Evolutionary conservation across 2,888 invertebrate species (phyloP), one percentile per base, ranked within the genome.

Genomic region (Drosophila neonasuta): DNA sequence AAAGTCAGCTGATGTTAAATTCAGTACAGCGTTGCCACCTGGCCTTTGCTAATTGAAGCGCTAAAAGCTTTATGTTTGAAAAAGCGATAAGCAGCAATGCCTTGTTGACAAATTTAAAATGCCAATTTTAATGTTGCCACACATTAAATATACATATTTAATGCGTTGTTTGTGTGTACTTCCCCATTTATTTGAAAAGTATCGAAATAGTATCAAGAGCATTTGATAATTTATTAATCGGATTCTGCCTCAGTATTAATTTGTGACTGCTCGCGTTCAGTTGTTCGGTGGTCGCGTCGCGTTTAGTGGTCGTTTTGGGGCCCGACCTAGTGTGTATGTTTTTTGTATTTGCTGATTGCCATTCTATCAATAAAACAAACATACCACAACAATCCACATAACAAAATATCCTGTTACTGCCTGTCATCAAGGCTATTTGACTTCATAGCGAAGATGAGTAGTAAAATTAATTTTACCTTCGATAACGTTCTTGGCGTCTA

Each of bases 401-500:
- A 49, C 36, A n/a, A 59, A 17, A 74, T 24, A 58, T 77, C 71
- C 68, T 64, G 58, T 13, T 48, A 73, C 77, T 32, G 64, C 46
- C 67, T 64, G 67, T 60, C 32, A 68, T 67, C 62, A 70, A 67
- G 63, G 67, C 51, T 8, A n/a, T 8, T 7, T 10, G n/a, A 24
- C 4, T 32, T 11, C 50, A 11, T 5, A 15, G 10, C 8, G 20
- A 66, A 51, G 24, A 90, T 90, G 91, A 79, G 89, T 42, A 90
- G 89, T 65, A 89, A 90, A 69, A 90, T 89, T 46, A 88, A 77
- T n/a, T 87, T 90, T 51, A 73, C 68, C 55, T 91, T 90, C 55
- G 90, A 90, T 60, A 90, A 82, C 57, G 88, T 86, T 30, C 65
- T 88, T 57, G 88, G 88, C n/a, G 88, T 91, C 44, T 91, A 88